phyloP scores from a whole-genome alignment of 2,797 vertebrate species.

The Sciurus vulgaris region DNA sequence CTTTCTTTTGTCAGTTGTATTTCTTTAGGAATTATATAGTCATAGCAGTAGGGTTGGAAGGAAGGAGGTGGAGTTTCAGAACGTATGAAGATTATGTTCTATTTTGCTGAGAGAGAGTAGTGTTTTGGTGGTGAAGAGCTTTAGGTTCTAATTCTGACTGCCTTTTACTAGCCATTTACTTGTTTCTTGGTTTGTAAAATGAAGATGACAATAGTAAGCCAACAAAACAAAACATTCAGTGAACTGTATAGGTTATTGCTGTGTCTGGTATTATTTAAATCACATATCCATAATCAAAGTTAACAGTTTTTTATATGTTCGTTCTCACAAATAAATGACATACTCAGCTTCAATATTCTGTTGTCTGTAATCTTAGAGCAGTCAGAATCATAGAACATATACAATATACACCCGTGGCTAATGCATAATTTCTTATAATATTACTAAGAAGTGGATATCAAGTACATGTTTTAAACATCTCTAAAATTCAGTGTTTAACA shows the following conservation, averaged over 20 bases:
- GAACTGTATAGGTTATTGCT: not conserved
- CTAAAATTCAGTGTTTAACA: conserved; percentile 4
- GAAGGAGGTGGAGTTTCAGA: conserved; percentile 9
- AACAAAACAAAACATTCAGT: not conserved
- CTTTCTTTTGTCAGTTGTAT: not conserved
- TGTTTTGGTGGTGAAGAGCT: not conserved
- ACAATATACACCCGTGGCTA: not conserved
- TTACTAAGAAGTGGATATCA: conserved; percentile 13
- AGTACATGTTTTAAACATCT: conserved; percentile 34
- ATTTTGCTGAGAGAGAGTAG: not conserved
- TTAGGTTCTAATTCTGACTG: not conserved
- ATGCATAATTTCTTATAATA: conserved; percentile 20
- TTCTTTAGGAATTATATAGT: not conserved
- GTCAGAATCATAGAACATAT: not conserved
- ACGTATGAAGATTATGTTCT: not conserved
- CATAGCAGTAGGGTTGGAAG: not conserved
- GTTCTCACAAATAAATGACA: not conserved
- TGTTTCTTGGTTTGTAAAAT: conserved; percentile 43
- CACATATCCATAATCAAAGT: not conserved
- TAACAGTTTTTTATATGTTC: conserved; percentile 30
- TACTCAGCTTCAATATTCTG: not conserved
- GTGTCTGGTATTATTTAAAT: not conserved
- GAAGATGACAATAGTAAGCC: not conserved
- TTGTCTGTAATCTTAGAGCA: conserved; percentile 8
- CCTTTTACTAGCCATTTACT: not conserved